phyloP scores from a whole-genome alignment of 2,113 vertebrate genomes.

The Ploceus nigricollis region DNA sequence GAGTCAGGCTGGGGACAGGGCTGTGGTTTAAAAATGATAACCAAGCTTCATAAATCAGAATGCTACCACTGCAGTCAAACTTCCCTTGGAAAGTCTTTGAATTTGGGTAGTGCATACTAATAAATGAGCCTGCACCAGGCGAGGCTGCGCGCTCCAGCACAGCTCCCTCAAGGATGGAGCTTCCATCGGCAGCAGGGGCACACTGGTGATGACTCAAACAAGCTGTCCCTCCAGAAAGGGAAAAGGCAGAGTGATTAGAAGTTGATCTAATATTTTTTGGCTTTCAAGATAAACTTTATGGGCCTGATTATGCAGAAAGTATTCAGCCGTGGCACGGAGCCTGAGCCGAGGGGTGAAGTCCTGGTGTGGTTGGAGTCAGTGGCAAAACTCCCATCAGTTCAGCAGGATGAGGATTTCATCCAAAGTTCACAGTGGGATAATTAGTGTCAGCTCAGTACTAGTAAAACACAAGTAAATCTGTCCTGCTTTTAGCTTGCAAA shows the following conservation, averaged over 20 bases:
- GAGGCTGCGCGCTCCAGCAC: not conserved
- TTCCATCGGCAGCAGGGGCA: not conserved
- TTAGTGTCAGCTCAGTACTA: not conserved
- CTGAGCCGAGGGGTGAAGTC: not conserved
- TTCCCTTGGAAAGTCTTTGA: conserved; percentile 68
- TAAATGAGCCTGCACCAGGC: not conserved
- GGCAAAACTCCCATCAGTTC: conserved; percentile 37
- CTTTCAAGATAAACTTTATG: conserved; percentile 6
- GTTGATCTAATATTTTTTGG: conserved; percentile 8
- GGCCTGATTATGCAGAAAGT: not conserved
- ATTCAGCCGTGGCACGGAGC: not conserved
- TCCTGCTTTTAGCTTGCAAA: not conserved
- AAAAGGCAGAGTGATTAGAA: not conserved
- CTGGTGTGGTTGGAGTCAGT: not conserved
- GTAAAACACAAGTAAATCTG: not conserved
- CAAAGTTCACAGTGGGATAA: conserved; percentile 14
- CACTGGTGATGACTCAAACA: not conserved
- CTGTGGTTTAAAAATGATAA: conserved; percentile 53
- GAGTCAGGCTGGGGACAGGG: conserved; percentile 11
- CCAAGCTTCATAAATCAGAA: conserved; percentile 59
- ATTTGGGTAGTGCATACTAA: conserved; percentile 62
- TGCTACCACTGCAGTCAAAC: conserved; percentile 40
- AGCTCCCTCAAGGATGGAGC: not conserved
- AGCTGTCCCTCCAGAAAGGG: not conserved
- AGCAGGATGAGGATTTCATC: not conserved